These are phyloP conservation scores for Centropus bengalensis DNA, from an alignment of 2,113 vertebrate species.

Conservation along the genomic window DNA sequence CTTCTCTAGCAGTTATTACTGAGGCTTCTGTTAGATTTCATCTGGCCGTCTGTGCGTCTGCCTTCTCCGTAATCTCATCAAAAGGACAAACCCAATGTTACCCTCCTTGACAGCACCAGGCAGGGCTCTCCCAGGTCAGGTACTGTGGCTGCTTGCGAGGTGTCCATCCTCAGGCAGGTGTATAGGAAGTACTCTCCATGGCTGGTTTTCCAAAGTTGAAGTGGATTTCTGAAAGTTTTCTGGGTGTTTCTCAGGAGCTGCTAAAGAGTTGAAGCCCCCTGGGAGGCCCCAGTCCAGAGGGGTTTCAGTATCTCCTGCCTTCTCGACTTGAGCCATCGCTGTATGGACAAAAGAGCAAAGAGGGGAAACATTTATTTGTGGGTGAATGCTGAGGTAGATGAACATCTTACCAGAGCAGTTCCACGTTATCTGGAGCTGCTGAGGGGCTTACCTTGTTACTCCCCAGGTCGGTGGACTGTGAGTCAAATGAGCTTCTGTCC, in stretches of 20 bases:
- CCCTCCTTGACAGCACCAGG: not conserved
- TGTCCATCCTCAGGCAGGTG: rapidly evolving
- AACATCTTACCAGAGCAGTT: not conserved
- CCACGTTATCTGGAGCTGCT: rapidly evolving
- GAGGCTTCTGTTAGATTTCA: not conserved
- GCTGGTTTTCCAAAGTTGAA: not conserved
- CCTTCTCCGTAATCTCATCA: not conserved
- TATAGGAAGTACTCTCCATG: not conserved
- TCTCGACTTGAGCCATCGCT: rapidly evolving
- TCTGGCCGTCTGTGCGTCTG: not conserved
- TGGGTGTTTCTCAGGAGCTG: not conserved
- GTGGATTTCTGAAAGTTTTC: not conserved
- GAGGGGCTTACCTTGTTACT: not conserved
- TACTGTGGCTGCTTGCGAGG: not conserved
- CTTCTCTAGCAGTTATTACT: not conserved
- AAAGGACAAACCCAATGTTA: not conserved
- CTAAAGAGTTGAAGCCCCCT: not conserved
- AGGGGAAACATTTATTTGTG: not conserved
- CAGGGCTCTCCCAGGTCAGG: not conserved
- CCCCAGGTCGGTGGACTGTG: not conserved
- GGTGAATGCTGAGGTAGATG: not conserved
- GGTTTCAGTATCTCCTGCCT: not conserved
- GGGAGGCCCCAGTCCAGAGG: not conserved
- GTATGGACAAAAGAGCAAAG: not conserved
- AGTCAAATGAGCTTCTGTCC: not conserved